A percentile compares a stretch with the other conserved stretches of the same genome.
Evolutionary conservation across 2,888 invertebrate genomes (phyloP).

Genomic region (Tachina lurida): DNA sequence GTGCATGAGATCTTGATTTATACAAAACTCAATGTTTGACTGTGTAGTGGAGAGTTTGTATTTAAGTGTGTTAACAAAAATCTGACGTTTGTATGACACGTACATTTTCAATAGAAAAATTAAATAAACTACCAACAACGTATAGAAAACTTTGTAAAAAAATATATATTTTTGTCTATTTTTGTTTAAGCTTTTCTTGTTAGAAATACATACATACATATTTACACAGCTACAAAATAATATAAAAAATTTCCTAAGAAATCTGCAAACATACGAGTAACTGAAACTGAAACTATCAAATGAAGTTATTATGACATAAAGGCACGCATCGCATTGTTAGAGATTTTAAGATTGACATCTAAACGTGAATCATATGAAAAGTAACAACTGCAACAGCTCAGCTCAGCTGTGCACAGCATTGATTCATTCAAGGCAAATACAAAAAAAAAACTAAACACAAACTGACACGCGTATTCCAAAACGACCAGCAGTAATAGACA

Average conservation of each 20-base stretch:
- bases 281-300: slow-evolving; percentile 63
- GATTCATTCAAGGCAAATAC: slow-evolving; percentile 13
- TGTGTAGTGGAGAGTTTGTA: neutral
- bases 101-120: slow-evolving; percentile 44
- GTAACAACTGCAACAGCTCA: slow-evolving; percentile 20
- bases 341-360: slow-evolving; percentile 70
- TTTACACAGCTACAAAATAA: neutral
- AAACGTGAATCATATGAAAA: slow-evolving; percentile 61
- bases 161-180: slow-evolving; percentile 23
- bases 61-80: slow-evolving; percentile 56
- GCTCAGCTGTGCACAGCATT: slow-evolving; percentile 23
- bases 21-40: neutral
- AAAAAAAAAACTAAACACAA: slow-evolving; percentile 18
- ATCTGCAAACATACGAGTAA: slow-evolving; percentile 44
- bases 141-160: slow-evolving; percentile 26
- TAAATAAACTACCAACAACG: neutral
- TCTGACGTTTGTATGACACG: slow-evolving; percentile 67
- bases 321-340: slow-evolving; percentile 71
- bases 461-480: slow-evolving; percentile 58
- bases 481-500: neutral
- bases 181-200: neutral
- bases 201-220: neutral
- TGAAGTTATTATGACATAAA: slow-evolving; percentile 72
- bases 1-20: slow-evolving; percentile 22
- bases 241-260: slow-evolving; percentile 33